These are phyloP conservation scores for Callipepla squamata DNA, from an alignment of 2,113 vertebrate species.

Conservation along the genomic window DNA sequence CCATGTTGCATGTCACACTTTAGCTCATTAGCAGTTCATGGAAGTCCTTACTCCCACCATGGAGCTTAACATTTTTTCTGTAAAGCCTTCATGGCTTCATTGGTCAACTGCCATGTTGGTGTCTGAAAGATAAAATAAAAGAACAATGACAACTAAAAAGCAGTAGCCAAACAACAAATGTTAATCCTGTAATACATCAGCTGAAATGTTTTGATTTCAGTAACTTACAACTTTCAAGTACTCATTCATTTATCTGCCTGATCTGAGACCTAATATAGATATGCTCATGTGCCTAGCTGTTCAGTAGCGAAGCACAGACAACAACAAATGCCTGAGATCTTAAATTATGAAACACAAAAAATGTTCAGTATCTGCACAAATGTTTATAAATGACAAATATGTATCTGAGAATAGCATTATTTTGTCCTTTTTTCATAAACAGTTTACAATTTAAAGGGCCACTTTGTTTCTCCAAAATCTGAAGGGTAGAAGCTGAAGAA, in stretches of 20 bases:
- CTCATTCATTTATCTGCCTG: background rate
- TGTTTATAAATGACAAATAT: background rate
- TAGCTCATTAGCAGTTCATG: rapidly evolving
- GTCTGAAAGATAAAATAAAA: background rate
- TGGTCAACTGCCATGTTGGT: background rate
- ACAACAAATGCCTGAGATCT: background rate
- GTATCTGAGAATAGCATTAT: background rate
- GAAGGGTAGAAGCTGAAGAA: background rate
- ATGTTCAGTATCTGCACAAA: background rate
- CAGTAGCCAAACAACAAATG: background rate
- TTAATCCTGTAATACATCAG: background rate
- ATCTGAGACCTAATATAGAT: background rate
- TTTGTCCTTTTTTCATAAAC: background rate
- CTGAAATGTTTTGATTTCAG: background rate
- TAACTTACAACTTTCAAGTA: background rate
- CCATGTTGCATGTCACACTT: background rate
- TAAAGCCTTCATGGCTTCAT: background rate
- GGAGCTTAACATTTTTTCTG: background rate
- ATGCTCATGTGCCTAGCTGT: rapidly evolving
- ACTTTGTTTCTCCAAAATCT: background rate
- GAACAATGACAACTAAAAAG: background rate
- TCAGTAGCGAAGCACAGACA: too few species aligned
- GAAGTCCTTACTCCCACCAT: rapidly evolving
- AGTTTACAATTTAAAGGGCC: background rate
- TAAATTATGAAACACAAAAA: background rate